Conservation (phyloP, 2,797 vertebrate genomes). For the Acomys russatus region DNA sequence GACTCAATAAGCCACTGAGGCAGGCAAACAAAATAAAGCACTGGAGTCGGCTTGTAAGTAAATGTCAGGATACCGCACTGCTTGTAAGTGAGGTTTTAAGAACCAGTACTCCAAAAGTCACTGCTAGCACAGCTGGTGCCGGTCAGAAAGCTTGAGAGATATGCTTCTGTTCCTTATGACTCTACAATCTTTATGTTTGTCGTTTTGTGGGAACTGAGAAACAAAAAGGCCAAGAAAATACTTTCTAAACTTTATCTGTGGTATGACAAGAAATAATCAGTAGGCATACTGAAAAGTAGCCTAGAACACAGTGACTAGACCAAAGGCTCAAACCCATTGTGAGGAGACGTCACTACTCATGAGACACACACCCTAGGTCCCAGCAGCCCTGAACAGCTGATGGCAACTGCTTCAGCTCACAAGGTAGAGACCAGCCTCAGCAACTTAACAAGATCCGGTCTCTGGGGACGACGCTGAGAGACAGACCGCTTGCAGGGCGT, state of each 20-base stretch:
- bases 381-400: not conserved
- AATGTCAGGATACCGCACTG: not conserved
- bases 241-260: conserved; percentile 50
- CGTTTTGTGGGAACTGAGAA: conserved; percentile 13
- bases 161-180: conserved; percentile 1
- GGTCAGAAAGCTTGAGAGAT: conserved; percentile 32
- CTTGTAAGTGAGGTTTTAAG: conserved; percentile 35
- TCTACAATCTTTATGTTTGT: conserved; percentile 43
- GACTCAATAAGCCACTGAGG: not conserved
- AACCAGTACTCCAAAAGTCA: conserved; percentile 33
- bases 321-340: not conserved
- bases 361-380: not conserved
- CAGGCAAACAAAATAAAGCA: conserved; percentile 29
- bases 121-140: not conserved
- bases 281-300: not conserved
- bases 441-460: not conserved
- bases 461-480: not conserved
- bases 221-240: conserved; percentile 53
- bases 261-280: not conserved
- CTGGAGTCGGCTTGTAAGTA: not conserved
- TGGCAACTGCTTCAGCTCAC: not conserved
- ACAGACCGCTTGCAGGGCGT: too few species aligned
- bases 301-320: not conserved
- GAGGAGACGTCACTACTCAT: conserved; percentile 3
- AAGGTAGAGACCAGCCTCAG: not conserved